Base-by-base conservation (phyloP, 2,888 invertebrate genomes). In the Anaspis maculata region DNA sequence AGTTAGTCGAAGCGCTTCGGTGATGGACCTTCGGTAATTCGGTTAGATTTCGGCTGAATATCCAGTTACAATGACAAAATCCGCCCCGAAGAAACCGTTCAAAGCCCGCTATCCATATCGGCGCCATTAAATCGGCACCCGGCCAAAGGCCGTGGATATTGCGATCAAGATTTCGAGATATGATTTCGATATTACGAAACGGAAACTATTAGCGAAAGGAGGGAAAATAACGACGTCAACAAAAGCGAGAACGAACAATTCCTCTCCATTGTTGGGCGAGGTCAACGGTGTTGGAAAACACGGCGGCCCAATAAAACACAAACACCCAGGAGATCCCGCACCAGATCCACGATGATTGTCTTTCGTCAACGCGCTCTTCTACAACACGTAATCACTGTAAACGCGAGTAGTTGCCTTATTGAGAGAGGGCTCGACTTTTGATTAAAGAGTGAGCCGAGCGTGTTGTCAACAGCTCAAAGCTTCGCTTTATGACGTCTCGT, bases 101-200 rank as follows among this genome's bases (percentile, higher is more conserved):
- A n/a, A n/a, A n/a, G n/a, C n/a, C n/a, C n/a, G n/a, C n/a, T n/a
- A n/a, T n/a, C n/a, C n/a, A n/a, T n/a, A n/a, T n/a, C n/a, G n/a
- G n/a, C n/a, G n/a, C n/a, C n/a, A n/a, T n/a, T n/a, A n/a, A n/a
- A n/a, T n/a, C n/a, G n/a, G n/a, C n/a, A n/a, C n/a, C n/a, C n/a
- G n/a, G n/a, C n/a, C n/a, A n/a, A n/a, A n/a, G n/a, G n/a, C n/a
- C n/a, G n/a, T n/a, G n/a, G n/a, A n/a, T n/a, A n/a, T n/a, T n/a
- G n/a, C 47, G 49, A 51, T 45, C 40, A 42, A 49, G 49, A 52
- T 54, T 48, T 44, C 40, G 45, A 45, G 57, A 57, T 56, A 56
- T 56, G 56, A 57, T 56, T 55, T 51, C 49, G 53, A 52, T 55
- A 54, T 54, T 51, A 52, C 48, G 46, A 47, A 42, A 36, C 44